A percentile compares a stretch with the other conserved stretches of the same genome.
phyloP scores from a whole-genome alignment of 1,140 invertebrate species.

The Lasaia peninsularis region DNA sequence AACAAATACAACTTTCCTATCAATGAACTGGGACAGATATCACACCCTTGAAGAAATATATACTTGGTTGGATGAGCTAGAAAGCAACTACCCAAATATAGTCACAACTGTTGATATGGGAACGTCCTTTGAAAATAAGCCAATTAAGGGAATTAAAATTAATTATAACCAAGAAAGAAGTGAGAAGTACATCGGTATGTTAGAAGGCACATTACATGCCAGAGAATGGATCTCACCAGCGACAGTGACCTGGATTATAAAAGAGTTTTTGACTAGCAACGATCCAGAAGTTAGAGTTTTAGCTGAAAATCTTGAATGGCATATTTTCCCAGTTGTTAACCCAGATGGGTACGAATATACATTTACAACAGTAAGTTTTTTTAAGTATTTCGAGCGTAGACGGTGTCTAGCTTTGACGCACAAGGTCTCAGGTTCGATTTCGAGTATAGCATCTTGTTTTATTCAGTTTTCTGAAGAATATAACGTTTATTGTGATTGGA shows the following conservation, averaged over 20 bases:
- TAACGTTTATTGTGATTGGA: no score
- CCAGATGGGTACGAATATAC: constrained; percentile 86
- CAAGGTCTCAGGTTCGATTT: no score
- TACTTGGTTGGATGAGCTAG: constrained; percentile 70
- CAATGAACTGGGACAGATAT: constrained; percentile 69
- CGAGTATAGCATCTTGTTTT: no score
- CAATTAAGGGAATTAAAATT: constrained; percentile 81
- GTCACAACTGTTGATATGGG: constrained; percentile 78
- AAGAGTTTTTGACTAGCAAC: constrained; percentile 80
- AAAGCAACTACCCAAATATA: constrained; percentile 52
- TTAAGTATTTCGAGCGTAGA: no score
- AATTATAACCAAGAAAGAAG: constrained; percentile 65
- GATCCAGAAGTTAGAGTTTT: constrained; percentile 70
- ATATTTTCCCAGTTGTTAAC: constrained; percentile 80
- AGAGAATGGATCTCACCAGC: constrained; percentile 89
- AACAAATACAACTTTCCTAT: constrained; percentile 32
- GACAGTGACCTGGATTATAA: constrained; percentile 83
- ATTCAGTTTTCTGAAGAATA: no score
- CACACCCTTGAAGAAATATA: constrained; percentile 70
- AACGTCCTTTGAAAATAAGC: constrained; percentile 78
- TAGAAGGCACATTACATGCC: constrained; percentile 85
- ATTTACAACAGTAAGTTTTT: constrained; percentile 73
- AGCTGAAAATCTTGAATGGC: constrained; percentile 80
- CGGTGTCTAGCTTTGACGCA: no score
- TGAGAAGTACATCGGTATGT: constrained; percentile 38